Evolutionary conservation across 2,888 invertebrate genomes (phyloP).

Genomic region (Pemphredon lugubris): DNA sequence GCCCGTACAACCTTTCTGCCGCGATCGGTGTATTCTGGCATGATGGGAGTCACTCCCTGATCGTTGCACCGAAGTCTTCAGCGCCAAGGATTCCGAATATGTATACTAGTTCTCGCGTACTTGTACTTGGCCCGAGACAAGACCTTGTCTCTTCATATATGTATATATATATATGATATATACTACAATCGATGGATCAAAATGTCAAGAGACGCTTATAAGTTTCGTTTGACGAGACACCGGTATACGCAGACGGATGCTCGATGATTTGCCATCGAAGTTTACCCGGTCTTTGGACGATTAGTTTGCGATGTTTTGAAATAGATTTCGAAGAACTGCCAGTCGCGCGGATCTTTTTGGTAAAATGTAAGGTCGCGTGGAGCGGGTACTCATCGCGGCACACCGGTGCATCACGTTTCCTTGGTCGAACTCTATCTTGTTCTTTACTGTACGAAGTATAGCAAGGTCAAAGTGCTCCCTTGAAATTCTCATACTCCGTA

Average conservation of each 20-base stretch:
- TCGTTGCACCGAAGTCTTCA: not conserved
- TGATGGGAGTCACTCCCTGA: conserved; percentile 7
- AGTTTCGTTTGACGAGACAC: not conserved
- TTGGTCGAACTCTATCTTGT: conserved; percentile 15
- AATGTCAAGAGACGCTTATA: not conserved
- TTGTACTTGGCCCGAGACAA: no score
- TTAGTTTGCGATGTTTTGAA: no score
- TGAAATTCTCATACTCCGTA: conserved; percentile 29
- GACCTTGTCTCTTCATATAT: no score
- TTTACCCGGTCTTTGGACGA: no score
- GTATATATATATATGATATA: no score
- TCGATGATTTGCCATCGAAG: no score
- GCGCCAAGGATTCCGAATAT: not conserved
- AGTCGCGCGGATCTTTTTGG: no score
- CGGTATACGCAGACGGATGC: no score
- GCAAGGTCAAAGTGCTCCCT: conserved; percentile 24
- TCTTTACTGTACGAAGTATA: conserved; percentile 1
- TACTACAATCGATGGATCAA: not conserved
- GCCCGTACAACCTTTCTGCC: conserved; percentile 55
- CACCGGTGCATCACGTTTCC: conserved; percentile 22
- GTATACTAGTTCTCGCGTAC: not conserved
- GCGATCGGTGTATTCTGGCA: conserved; percentile 12
- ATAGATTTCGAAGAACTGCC: no score
- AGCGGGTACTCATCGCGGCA: conserved; percentile 1
- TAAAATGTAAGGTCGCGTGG: no score